Conservation (phyloP, 92 coral and sea anemone species). For the Zoanthus sansibaricus region DNA sequence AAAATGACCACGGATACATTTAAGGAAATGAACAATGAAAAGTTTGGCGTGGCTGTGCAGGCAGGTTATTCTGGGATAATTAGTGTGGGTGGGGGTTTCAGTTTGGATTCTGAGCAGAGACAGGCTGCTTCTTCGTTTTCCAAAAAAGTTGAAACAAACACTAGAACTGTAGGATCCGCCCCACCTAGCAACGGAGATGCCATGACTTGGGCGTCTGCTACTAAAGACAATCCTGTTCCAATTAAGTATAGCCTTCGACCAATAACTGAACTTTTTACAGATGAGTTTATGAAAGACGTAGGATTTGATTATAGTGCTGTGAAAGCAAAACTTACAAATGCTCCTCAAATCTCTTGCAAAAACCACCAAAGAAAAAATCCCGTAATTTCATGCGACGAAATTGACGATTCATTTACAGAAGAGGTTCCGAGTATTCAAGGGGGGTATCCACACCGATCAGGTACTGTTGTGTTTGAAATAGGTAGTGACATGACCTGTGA, state of each 20-base stretch:
- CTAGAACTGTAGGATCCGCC: constrained; percentile 61
- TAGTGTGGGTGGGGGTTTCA: too few relatives aligned
- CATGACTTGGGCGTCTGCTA: constrained; percentile 1
- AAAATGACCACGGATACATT: constrained; percentile 39
- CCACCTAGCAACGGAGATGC: too few relatives aligned
- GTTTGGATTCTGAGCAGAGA: constrained; percentile 44
- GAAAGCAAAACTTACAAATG: neutral
- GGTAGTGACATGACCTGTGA: too few relatives aligned
- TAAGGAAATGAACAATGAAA: constrained; percentile 27
- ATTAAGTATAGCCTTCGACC: neutral
- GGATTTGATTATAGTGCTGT: neutral
- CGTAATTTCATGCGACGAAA: too few relatives aligned
- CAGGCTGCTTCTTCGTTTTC: constrained; percentile 55
- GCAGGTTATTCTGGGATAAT: constrained; percentile 58
- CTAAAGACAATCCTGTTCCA: neutral
- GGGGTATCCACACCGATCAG: too few relatives aligned
- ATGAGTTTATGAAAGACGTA: neutral
- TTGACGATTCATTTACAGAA: too few relatives aligned
- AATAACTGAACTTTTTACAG: constrained; percentile 7
- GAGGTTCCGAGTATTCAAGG: too few relatives aligned
- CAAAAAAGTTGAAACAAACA: constrained; percentile 62
- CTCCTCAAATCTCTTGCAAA: too few relatives aligned
- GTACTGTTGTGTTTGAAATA: too few relatives aligned
- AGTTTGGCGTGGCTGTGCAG: constrained; percentile 56
- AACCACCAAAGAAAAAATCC: too few relatives aligned